A percentile compares a stretch with the other conserved stretches of the same genome.
These are phyloP conservation scores for Thumatha senex DNA, from an alignment of 2,888 invertebrate genomes.

Conservation along the genomic window DNA sequence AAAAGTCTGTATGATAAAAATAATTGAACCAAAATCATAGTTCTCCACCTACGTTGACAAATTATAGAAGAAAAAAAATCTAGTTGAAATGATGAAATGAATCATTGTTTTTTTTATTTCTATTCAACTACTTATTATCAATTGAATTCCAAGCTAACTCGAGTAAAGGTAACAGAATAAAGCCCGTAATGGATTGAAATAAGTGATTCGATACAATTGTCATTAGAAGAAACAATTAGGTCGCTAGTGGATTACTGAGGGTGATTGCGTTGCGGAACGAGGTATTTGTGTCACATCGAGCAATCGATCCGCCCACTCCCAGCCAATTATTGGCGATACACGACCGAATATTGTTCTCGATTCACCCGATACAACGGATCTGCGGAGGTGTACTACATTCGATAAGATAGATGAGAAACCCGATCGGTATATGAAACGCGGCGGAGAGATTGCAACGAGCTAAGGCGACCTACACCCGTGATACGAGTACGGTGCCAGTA, in stretches of 20 bases:
- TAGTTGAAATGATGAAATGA: not conserved
- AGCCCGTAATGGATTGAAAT: constrained; percentile 53
- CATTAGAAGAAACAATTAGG: constrained; percentile 77
- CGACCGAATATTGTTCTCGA: constrained; percentile 72
- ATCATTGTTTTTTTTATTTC: not conserved
- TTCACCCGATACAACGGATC: constrained; percentile 43
- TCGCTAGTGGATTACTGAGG: constrained; percentile 72
- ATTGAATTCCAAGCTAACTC: constrained; percentile 23
- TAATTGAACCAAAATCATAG: too few species aligned
- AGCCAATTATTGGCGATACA: constrained; percentile 75
- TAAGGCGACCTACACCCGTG: constrained; percentile 18
- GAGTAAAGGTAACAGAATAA: constrained; percentile 44
- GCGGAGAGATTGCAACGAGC: constrained; percentile 11
- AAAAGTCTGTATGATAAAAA: too few species aligned
- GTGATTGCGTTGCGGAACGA: constrained; percentile 71
- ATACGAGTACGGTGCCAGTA: constrained; percentile 21
- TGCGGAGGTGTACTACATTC: constrained; percentile 28
- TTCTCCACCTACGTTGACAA: too few species aligned
- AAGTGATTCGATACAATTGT: constrained; percentile 65
- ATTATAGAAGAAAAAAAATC: too few species aligned
- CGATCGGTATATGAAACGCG: constrained; percentile 27
- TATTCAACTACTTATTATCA: not conserved
- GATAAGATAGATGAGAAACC: constrained; percentile 21
- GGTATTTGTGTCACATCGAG: constrained; percentile 74
- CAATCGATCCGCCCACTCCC: constrained; percentile 74